Percentiles rank a stretch among this genome's conserved stretches.
Conservation (phyloP, 2,113 vertebrate genomes). For the Gobio gobio region DNA sequence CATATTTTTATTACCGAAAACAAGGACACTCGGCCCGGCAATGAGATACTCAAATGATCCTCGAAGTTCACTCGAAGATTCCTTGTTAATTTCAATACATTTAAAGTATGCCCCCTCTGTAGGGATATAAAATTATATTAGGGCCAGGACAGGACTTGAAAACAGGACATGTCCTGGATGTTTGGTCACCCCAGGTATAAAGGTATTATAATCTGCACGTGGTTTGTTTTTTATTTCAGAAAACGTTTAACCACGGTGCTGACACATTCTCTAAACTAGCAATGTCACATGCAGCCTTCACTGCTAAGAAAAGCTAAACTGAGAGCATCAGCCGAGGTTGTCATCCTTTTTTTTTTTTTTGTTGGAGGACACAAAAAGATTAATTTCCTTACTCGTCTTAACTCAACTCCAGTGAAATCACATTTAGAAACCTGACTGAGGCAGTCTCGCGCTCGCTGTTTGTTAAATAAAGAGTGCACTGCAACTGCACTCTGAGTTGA, state of each 20-base stretch:
- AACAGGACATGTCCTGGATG: no score
- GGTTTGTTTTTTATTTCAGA: no score
- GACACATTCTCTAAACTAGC: conserved; percentile 12
- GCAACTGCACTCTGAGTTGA: conserved; percentile 28
- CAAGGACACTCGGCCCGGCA: no score
- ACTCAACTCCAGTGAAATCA: conserved; percentile 24
- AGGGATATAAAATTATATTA: no score
- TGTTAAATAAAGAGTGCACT: conserved; percentile 19
- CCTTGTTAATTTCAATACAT: no score
- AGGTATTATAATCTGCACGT: neutral
- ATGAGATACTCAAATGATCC: no score
- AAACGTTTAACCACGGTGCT: neutral
- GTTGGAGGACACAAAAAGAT: conserved; percentile 36
- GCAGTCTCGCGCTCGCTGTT: conserved; percentile 32
- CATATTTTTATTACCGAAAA: no score
- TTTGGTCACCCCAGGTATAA: neutral
- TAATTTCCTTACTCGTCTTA: conserved; percentile 16
- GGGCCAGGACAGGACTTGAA: no score
- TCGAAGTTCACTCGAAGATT: no score
- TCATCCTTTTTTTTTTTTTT: conserved; percentile 31
- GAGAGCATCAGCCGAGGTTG: conserved; percentile 23
- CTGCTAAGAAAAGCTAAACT: neutral
- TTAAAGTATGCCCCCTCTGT: no score
- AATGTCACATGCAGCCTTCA: neutral
- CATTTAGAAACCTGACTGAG: conserved; percentile 18